Base-by-base conservation (phyloP, 2,113 vertebrate species). In the Campylorhamphus procurvoides region DNA sequence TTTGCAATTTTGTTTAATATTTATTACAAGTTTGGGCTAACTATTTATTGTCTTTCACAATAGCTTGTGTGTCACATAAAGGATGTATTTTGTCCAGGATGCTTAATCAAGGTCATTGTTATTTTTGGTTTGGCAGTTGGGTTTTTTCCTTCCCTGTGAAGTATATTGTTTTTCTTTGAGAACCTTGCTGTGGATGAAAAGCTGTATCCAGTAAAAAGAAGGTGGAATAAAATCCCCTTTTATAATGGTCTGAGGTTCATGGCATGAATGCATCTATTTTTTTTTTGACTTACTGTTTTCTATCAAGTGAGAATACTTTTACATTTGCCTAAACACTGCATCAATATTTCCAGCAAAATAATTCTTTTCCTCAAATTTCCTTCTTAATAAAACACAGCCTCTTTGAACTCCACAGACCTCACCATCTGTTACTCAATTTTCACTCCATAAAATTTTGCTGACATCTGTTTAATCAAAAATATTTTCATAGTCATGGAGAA, bases 381-480 rank as follows among this genome's bases (percentile, higher is more conserved):
- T 81, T 81, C 93, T 97, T 90, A 92, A 92, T 96, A 94, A 94
- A 93, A 86, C 55, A 44, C 73, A 89, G 83, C 49, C 47, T 71
- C 93, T 96, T 94, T 96, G 94, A 94, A 90, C 93, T 96, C 69
- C 27, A 6, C 76, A 86, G 88, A 92, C 96, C 88, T 97, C 56
- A 47, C 96, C 96, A 97, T 96, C 96, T 97, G 96, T 92, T 95
- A 86, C 88, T 96, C 90, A 80, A 59, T 94, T 96, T 96, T 96
- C 90, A 94, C 94, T 93, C 93, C 90, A 96, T 96, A 92, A 95
- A 96, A 97, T 95, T 95, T 95, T 95, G 93, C 91, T 97, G 94
- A 94, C 96, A 96, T 96, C 96, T 96, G 96, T 96, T 96, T 96
- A 93, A 95, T 96, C 79, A 94, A 83, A 96, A 94, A 94, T 93